Base-by-base conservation (phyloP, 2,888 invertebrate species). In the Encarsia formosa region DNA sequence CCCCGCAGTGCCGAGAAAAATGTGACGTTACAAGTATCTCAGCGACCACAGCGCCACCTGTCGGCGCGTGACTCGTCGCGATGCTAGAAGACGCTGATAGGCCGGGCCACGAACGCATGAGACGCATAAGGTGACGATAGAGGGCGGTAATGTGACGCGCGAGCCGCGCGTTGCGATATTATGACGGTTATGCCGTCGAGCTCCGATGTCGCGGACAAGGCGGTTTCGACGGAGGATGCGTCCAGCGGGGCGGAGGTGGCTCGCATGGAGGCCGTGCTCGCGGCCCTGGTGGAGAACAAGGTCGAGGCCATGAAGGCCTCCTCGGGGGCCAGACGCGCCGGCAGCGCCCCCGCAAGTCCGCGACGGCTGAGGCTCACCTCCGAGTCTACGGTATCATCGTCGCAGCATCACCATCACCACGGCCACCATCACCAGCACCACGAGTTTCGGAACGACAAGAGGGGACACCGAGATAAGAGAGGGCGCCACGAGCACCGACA, bases 241-340 rank as follows among this genome's bases (percentile, higher is more conserved):
- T 66, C 68, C 49, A 64, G 65, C 46, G 71, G 73, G 57, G 67
- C 76, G 64, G 79, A 79, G 66, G 81, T 85, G 69, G 81, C 83
- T 58, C 80, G 83, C 62, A 77, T 84, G 67, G 86, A 87, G 73
- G 83, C 85, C 43, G 83, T 86, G 60, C 77, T 87, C 62, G 82
- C 85, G 49, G 84, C 85, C 60, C 77, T 86, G 58, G 84, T 87
- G 59, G 84, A 86, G 74, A 82, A 81, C 64, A 87, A 87, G 78
- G 80, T 84, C 71, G 77, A 84, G 75, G 77, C 85, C 67, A 74
- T 81, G 75, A 77, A 78, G 69, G 74, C 77, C 64, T 61, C 65
- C 77, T 60, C 70, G 76, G 62, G 66, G 75, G 61, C 73, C 75
- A 64, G 72, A 77, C 71, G 77, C 75, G 60, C 77, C 74, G 55